These are phyloP conservation scores for Iguana delicatissima DNA, from an alignment of 2,797 vertebrate genomes.

Conservation along the genomic window DNA sequence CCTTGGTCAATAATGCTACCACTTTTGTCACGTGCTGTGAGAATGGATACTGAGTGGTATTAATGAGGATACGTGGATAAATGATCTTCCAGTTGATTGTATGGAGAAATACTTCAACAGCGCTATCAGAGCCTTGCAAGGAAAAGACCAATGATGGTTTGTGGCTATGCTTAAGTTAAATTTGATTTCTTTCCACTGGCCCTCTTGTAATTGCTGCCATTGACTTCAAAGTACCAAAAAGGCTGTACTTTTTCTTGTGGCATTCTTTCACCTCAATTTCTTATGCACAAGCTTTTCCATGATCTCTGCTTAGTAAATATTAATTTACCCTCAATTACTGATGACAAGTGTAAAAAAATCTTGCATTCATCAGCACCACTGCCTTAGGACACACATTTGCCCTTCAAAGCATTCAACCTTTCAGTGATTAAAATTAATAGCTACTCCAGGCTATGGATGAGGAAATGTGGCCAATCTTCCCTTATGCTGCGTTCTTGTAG, in stretches of 20 bases:
- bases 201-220: conserved; percentile 58
- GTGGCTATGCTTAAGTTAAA: conserved; percentile 32
- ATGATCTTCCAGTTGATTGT: neutral
- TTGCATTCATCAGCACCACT: conserved; percentile 76
- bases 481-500: conserved; percentile 23
- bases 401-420: conserved; percentile 85
- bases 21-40: neutral
- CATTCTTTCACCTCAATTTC: conserved; percentile 55
- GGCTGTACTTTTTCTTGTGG: conserved; percentile 50
- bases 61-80: neutral
- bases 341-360: conserved; percentile 83
- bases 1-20: neutral
- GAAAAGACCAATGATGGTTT: neutral
- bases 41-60: neutral
- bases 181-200: conserved; percentile 47
- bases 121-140: neutral
- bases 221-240: conserved; percentile 62
- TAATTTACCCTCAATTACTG: conserved; percentile 83
- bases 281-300: conserved; percentile 59
- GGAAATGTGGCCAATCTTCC: conserved; percentile 58
- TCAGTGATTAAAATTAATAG: conserved; percentile 84
- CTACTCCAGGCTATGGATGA: conserved; percentile 75
- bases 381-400: conserved; percentile 74
- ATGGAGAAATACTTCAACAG: neutral
- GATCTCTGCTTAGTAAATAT: conserved; percentile 84